Evolutionary conservation across 92 coral and sea anemone genomes (phyloP).

Genomic region (Palythoa grandiflora): DNA sequence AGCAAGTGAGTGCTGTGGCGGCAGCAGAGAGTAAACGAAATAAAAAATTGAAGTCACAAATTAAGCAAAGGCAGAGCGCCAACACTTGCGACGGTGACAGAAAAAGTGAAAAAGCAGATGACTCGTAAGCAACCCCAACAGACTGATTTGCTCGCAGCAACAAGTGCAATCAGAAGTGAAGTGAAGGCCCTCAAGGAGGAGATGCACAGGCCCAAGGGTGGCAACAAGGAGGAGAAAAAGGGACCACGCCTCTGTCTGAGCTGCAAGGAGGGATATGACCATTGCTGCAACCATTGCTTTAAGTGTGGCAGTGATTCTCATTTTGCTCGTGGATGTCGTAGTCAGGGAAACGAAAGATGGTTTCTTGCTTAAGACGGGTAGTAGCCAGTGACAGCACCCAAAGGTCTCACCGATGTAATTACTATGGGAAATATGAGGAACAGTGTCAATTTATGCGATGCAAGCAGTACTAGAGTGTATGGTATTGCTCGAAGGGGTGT

Average conservation of each 20-base stretch:
- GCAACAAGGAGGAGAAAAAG: conserved; percentile 14
- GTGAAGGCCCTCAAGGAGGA: conserved; percentile 63
- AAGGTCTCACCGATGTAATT: too few relatives aligned
- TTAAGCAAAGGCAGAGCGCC: conserved; percentile 49
- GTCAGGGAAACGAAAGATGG: too few relatives aligned
- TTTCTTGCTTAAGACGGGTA: conserved; percentile 57
- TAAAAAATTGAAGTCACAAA: too few relatives aligned
- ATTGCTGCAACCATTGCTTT: too few relatives aligned
- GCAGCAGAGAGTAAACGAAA: conserved; percentile 78
- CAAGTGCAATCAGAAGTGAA: conserved; percentile 40
- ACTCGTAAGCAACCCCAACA: conserved; percentile 7
- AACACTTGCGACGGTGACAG: conserved; percentile 38
- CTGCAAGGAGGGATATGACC: conserved; percentile 42
- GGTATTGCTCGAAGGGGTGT: too few relatives aligned
- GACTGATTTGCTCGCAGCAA: too few relatives aligned
- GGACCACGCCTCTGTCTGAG: conserved; percentile 48
- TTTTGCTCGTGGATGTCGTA: too few relatives aligned
- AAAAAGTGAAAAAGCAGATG: neutral
- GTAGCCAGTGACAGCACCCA: too few relatives aligned
- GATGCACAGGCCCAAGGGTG: neutral
- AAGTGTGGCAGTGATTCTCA: too few relatives aligned
- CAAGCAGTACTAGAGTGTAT: too few relatives aligned
- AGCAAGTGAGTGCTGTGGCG: conserved; percentile 58
- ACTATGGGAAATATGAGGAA: too few relatives aligned
- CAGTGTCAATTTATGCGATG: too few relatives aligned